Conservation (phyloP, 2,113 vertebrate species). For the Oryzias woworae region DNA sequence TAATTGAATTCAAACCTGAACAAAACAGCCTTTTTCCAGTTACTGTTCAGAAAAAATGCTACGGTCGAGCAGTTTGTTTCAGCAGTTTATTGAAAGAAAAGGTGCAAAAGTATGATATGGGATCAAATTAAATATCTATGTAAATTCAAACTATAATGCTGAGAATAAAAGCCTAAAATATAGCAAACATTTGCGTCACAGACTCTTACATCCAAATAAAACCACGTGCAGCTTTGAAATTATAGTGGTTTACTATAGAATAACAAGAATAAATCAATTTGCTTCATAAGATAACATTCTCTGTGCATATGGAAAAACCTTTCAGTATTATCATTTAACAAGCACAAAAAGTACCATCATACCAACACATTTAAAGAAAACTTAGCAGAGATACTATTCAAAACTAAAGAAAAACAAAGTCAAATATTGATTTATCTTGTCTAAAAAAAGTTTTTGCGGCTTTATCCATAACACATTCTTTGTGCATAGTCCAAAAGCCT, state of each 20-base stretch:
- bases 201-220: slow-evolving; percentile 15
- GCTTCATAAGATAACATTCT: slow-evolving; percentile 43
- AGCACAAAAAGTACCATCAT: no score
- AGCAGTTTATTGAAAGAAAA: slow-evolving; percentile 66
- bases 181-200: slow-evolving; percentile 10
- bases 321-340: neutral
- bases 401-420: no score
- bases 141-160: slow-evolving; percentile 9
- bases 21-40: no score
- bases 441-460: no score
- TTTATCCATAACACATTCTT: no score
- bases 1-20: no score
- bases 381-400: no score
- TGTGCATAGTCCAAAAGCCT: no score
- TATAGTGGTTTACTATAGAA: slow-evolving; percentile 40
- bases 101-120: slow-evolving; percentile 38
- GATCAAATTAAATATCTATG: slow-evolving; percentile 5
- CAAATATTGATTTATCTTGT: no score
- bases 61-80: slow-evolving; percentile 26
- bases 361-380: no score
- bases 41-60: neutral
- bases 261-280: slow-evolving; percentile 20
- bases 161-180: slow-evolving; percentile 29
- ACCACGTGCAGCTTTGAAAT: slow-evolving; percentile 38
- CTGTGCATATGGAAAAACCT: slow-evolving; percentile 21